Base-by-base conservation (phyloP, 2,888 invertebrate species). In the Caenorhabditis auriculariae region DNA sequence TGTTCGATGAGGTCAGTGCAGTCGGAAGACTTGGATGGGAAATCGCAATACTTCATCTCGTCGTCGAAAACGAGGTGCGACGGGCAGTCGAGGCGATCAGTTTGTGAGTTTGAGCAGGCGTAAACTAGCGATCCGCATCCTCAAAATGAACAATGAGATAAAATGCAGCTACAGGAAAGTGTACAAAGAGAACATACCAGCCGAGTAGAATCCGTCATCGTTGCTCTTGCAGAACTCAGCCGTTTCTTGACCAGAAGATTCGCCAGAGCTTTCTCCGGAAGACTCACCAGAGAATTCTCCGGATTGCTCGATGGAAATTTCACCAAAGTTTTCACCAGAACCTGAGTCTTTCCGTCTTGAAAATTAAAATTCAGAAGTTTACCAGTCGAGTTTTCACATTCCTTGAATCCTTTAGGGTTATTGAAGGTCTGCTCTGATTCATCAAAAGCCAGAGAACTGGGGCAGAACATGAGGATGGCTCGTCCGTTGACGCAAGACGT, bases 381-480 rank as follows among this genome's bases (percentile, higher is more conserved):
- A n/a, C n/a, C n/a, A n/a, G n/a, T n/a, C n/a, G n/a, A n/a, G n/a
- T n/a, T 41, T 38, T 35, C 27, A 41, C 60, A 60, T 28, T 60
- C 60, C 4, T 27, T 4, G 4, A 49, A 53, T 4, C 48, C 38
- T 6, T 3, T 7, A 9, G 46, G 43, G 38, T 54, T 53, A 24
- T 57, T 54, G 37, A 56, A 61, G 37, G 38, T 46, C 29, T 61
- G 53, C 29, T 23, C 54, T 3, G n/a, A 15, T 28, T 56, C 19
- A 3, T 54, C 46, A 26, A 61, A 61, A 12, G 12, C 45, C 15
- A 61, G 49, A 4, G 50, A 53, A 4, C 32, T 23, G 29, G 61
- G 61, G 27, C 61, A 61, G 54, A 57, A 61, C 53, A 57, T 56
- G 42, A 57, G 24, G 32, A 61, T 46, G n/a, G 61, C 29, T 15